Conservation (phyloP, 1,140 invertebrate species). For the Colletes latitarsis region DNA sequence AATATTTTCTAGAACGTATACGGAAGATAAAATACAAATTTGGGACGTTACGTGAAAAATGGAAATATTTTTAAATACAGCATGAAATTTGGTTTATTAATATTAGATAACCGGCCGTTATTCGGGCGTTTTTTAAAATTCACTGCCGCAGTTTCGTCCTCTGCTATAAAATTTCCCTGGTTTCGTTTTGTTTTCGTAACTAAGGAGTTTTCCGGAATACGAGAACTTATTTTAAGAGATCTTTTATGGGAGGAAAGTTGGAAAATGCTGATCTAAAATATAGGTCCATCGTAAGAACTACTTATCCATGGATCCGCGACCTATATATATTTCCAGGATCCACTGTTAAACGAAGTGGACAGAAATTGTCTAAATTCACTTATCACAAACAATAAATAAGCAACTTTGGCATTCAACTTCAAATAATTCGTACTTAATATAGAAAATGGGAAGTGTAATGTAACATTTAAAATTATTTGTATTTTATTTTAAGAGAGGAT, state of each 20-base stretch:
- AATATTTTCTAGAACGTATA: neutral
- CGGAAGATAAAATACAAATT: neutral
- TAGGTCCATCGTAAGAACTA: neutral
- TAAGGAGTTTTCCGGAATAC: neutral
- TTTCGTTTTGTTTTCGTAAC: slow-evolving; percentile 1
- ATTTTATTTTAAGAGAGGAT: too few relatives aligned
- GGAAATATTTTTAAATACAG: neutral
- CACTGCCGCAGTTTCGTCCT: neutral
- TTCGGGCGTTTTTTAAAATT: slow-evolving; percentile 4
- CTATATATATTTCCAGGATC: neutral
- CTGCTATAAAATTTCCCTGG: neutral
- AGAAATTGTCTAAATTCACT: neutral
- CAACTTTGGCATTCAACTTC: too few relatives aligned
- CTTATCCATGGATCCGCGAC: neutral
- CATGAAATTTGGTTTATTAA: too few relatives aligned
- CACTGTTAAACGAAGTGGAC: neutral
- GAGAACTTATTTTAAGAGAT: slow-evolving; percentile 15
- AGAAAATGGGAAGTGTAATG: too few relatives aligned
- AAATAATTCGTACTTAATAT: too few relatives aligned
- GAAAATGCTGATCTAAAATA: neutral
- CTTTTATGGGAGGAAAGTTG: neutral
- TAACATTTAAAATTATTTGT: too few relatives aligned
- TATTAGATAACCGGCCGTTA: slow-evolving; percentile 1
- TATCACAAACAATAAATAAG: too few relatives aligned
- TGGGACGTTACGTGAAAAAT: neutral